These are phyloP conservation scores for Willowsia nigromaculata DNA, from an alignment of 2,888 invertebrate species.

Conservation along the genomic window DNA sequence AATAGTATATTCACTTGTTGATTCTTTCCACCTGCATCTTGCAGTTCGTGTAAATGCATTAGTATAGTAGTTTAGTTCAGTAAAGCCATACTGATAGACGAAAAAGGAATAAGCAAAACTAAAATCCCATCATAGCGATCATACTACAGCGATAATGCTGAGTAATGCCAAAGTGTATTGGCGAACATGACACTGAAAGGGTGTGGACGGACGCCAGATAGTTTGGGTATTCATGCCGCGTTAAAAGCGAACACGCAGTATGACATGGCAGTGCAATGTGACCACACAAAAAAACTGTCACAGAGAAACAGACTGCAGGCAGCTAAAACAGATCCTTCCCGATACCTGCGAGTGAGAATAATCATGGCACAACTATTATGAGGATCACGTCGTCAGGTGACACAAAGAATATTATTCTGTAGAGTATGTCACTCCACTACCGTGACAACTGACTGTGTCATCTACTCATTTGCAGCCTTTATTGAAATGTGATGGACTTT, in stretches of 20 bases:
- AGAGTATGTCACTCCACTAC: neutral
- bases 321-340: conserved; percentile 36
- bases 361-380: neutral
- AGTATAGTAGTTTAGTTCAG: too few species aligned
- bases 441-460: neutral
- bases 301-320: neutral
- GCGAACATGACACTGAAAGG: conserved; percentile 33
- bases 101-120: conserved; percentile 40
- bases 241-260: conserved; percentile 35
- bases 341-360: neutral
- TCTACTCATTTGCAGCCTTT: neutral
- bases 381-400: conserved; percentile 4
- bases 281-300: conserved; percentile 28
- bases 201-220: conserved; percentile 37
- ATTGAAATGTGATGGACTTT: neutral
- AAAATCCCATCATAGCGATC: neutral
- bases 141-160: neutral
- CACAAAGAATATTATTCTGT: neutral
- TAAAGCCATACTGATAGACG: conserved; percentile 3
- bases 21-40: neutral
- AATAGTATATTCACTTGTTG: neutral
- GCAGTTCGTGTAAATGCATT: neutral
- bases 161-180: neutral
- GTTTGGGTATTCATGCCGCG: neutral
- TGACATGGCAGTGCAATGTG: conserved; percentile 13